Percentiles rank a stretch among this genome's conserved stretches.
Conservation (phyloP, 2,888 invertebrate species). For the Spilarctia lutea region DNA sequence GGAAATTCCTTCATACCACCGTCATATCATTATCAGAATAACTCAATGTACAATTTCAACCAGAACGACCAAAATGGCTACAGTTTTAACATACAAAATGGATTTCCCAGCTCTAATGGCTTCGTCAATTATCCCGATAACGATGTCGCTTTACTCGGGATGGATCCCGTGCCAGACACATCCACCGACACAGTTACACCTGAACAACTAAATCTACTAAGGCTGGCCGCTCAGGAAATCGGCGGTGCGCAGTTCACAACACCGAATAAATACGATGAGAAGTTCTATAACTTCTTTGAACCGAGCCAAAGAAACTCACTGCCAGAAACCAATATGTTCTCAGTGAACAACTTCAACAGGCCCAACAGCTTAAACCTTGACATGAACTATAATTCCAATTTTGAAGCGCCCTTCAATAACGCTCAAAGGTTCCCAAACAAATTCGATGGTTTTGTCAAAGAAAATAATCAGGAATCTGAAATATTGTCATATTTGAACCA, state of each 20-base stretch:
- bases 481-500: constrained; percentile 74
- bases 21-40: constrained; percentile 70
- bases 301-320: constrained; percentile 81
- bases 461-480: constrained; percentile 73
- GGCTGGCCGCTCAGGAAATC: constrained; percentile 83
- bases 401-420: constrained; percentile 63
- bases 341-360: constrained; percentile 67
- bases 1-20: constrained; percentile 66
- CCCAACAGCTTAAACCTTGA: constrained; percentile 79
- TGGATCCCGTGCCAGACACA: constrained; percentile 70
- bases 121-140: constrained; percentile 75
- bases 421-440: constrained; percentile 71
- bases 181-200: constrained; percentile 70
- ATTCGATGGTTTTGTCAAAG: constrained; percentile 62
- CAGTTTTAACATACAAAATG: constrained; percentile 73
- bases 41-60: constrained; percentile 66
- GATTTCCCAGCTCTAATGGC: constrained; percentile 69
- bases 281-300: constrained; percentile 80
- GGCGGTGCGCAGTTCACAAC: constrained; percentile 80
- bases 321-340: constrained; percentile 75
- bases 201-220: constrained; percentile 79
- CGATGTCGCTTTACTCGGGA: constrained; percentile 68
- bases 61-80: constrained; percentile 73
- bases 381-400: constrained; percentile 71
- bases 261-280: constrained; percentile 74